These are phyloP conservation scores for Copidosoma floridanum DNA, from an alignment of 1,140 invertebrate species.

Conservation along the genomic window DNA sequence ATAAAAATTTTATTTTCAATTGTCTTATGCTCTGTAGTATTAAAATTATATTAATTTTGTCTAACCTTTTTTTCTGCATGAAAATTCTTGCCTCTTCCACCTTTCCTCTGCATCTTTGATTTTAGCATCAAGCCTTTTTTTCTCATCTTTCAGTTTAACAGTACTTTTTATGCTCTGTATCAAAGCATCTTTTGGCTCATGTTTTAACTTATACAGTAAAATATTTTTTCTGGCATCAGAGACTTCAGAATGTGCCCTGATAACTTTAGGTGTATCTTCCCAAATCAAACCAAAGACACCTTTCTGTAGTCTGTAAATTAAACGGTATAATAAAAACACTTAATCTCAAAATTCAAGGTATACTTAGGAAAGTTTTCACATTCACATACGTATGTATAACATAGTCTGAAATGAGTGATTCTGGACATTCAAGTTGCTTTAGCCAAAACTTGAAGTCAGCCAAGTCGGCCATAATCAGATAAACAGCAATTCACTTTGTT, in stretches of 20 bases:
- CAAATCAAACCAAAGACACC: conserved; percentile 42
- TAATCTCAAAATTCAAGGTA: neutral
- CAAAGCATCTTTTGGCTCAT: conserved; percentile 28
- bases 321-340: neutral
- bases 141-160: conserved; percentile 33
- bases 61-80: conserved; percentile 44
- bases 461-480: conserved; percentile 8
- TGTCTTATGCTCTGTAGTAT: neutral
- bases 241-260: conserved; percentile 36
- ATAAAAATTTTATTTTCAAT: too few species aligned
- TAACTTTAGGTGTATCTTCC: conserved; percentile 39
- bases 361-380: neutral
- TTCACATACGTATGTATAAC: conserved; percentile 11
- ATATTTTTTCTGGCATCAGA: conserved; percentile 44
- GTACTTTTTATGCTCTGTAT: conserved; percentile 38
- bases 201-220: conserved; percentile 42
- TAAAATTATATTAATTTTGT: neutral
- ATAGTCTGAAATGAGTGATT: conserved; percentile 5
- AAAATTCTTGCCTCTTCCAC: conserved; percentile 40
- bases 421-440: conserved; percentile 15
- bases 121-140: conserved; percentile 30
- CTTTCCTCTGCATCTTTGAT: conserved; percentile 39
- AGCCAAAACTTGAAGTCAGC: conserved; percentile 19
- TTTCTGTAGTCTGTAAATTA: conserved; percentile 38
- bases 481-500: neutral